Percentiles rank a stretch among this genome's conserved stretches.
Conservation (phyloP, 2,797 vertebrate genomes). For the Schizopygopsis pylzovi region DNA sequence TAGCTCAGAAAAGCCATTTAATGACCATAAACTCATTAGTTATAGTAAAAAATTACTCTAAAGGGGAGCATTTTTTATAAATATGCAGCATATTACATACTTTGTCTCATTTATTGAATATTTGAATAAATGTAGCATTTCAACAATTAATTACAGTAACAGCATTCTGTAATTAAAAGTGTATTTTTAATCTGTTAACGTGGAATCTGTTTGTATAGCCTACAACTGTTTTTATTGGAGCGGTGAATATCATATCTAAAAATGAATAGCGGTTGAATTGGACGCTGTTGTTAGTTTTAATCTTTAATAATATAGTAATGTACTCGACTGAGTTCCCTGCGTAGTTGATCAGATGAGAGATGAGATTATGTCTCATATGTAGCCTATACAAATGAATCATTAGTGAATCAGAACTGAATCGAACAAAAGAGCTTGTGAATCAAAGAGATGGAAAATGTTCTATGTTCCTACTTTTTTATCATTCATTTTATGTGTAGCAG, state of each 20-base stretch:
- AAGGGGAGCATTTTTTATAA: not conserved
- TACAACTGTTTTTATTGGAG: not conserved
- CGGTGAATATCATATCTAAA: not conserved
- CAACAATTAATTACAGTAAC: not conserved
- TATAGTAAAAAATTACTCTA: not conserved
- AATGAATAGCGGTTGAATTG: too few species aligned
- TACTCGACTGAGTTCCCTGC: not conserved
- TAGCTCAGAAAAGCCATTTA: not conserved
- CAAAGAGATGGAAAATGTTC: not conserved
- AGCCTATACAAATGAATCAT: too few species aligned
- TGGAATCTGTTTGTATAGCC: too few species aligned
- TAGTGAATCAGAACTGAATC: too few species aligned
- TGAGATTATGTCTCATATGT: too few species aligned
- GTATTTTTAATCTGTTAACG: not conserved
- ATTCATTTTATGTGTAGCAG: not conserved
- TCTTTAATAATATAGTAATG: not conserved
- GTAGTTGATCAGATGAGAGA: not conserved
- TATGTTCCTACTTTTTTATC: not conserved
- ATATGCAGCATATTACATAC: not conserved
- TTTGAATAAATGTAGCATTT: not conserved
- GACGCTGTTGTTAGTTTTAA: not conserved
- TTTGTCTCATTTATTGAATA: not conserved
- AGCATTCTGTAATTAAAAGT: not conserved
- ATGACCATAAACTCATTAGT: too few species aligned
- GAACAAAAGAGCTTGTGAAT: not conserved